These are phyloP conservation scores for Eurois occulta DNA, from an alignment of 2,888 invertebrate genomes.

Conservation along the genomic window DNA sequence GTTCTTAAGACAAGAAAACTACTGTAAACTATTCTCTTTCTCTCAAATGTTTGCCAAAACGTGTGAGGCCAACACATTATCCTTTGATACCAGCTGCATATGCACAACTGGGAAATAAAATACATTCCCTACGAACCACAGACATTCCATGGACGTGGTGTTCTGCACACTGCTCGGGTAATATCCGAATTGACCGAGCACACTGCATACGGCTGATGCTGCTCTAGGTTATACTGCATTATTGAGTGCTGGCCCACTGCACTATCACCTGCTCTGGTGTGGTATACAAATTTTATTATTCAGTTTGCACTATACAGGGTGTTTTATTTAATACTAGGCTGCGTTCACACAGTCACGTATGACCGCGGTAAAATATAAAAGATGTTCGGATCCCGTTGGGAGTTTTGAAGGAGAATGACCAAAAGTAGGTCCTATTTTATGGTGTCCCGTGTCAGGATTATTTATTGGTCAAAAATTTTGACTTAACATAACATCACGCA, in stretches of 20 bases:
- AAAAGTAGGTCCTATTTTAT: neutral
- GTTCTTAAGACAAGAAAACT: neutral
- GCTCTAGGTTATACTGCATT: conserved; percentile 54
- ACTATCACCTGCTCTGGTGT: conserved; percentile 51
- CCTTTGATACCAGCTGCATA: conserved; percentile 41
- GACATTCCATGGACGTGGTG: conserved; percentile 18
- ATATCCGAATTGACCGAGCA: conserved; percentile 34
- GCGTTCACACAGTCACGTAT: conserved; percentile 62
- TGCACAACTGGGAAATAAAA: conserved; percentile 45
- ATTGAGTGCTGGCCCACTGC: conserved; percentile 59
- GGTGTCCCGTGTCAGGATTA: neutral
- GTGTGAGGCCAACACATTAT: conserved; percentile 9
- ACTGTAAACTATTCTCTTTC: neutral
- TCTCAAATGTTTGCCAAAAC: conserved; percentile 12
- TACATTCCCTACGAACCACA: conserved; percentile 18
- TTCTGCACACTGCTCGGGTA: conserved; percentile 30
- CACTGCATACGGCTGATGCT: conserved; percentile 43
- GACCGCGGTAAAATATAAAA: conserved; percentile 32
- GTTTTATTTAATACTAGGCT: conserved; percentile 56
- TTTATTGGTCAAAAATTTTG: neutral
- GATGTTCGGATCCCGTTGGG: conserved; percentile 16
- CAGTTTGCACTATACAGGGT: conserved; percentile 38
- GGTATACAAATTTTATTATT: conserved; percentile 66
- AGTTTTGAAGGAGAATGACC: conserved; percentile 16
- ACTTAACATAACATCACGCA: neutral